Percentiles rank a stretch among this genome's conserved stretches.
These are phyloP conservation scores for Ormyrus pomaceus DNA, from an alignment of 2,888 invertebrate species.

Conservation along the genomic window DNA sequence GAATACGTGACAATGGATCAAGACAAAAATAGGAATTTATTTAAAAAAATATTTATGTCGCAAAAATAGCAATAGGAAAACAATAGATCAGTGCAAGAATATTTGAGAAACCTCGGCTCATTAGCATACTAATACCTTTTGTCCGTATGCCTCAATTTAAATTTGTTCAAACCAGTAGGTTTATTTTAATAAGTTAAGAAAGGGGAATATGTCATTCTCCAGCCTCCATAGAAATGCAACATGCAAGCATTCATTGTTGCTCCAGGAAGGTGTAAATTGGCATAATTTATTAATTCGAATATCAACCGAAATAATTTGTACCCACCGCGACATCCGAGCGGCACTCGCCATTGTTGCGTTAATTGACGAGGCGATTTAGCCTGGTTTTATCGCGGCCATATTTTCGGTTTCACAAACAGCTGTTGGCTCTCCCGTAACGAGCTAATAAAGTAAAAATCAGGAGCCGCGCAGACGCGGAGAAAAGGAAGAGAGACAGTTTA, in stretches of 20 bases:
- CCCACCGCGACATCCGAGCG: conserved; percentile 7
- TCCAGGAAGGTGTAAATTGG: conserved; percentile 13
- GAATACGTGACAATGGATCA: no score
- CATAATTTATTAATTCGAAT: neutral
- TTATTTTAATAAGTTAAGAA: no score
- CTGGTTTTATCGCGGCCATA: conserved; percentile 21
- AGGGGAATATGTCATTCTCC: neutral
- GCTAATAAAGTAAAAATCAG: conserved; percentile 39
- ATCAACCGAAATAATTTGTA: conserved; percentile 1
- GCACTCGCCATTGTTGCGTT: conserved; percentile 23
- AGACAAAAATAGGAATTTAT: no score
- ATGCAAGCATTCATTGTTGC: conserved; percentile 1
- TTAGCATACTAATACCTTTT: no score
- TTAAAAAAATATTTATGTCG: no score
- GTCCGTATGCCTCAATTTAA: no score
- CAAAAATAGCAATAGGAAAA: no score
- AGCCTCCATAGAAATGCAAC: neutral
- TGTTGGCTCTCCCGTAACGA: conserved; percentile 16
- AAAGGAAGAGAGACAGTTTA: conserved; percentile 60
- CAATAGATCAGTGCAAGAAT: no score
- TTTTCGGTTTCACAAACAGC: conserved; percentile 15
- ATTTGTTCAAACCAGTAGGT: no score
- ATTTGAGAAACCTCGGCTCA: no score
- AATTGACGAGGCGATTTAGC: conserved; percentile 39
- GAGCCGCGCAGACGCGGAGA: conserved; percentile 51